Evolutionary conservation across 2,113 vertebrate genomes (phyloP), one percentile per base, ranked within the genome.

Genomic region (Camelus bactrianus): DNA sequence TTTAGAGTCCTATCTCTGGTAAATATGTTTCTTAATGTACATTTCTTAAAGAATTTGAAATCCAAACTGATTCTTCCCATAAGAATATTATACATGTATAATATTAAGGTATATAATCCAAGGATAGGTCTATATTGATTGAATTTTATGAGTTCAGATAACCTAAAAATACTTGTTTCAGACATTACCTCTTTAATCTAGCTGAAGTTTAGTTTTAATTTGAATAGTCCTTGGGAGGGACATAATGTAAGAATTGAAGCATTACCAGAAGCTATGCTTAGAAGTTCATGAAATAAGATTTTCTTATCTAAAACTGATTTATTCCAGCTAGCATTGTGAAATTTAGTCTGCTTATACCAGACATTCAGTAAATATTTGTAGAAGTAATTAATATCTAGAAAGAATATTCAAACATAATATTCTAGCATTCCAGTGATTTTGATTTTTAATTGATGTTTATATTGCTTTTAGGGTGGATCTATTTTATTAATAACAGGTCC

Each of bases 401-500:
- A 93, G 73, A 91, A 91, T 80, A 50, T 75, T 69, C 3, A 81
- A 52, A 92, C 54, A 22, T 80, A 42, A 24, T 91, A 86, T 62
- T 90, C 4, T 93, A 46, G 9, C 30, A 79, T 91, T 93, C n/a
- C 19, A 1, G 13, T 38, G 32, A 69, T 60, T 86, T 84, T 64
- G 22, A 62, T 48, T 94, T 60, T 62, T 94, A 79, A 86, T 81
- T 85, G 35, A 52, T 96, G 0, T 96, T 94, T 95, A 28, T 97
- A 58, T 93, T 96, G 72, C 15, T 98, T 94, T 64, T 98, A 99
- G 99, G 98, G 98, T 85, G 99, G 99, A 22, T 98, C 98, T 83
- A 56, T 99, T 92, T 95, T 99, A 94, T 97, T 99, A 91, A 97
- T 99, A 67, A 99, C 99, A 3, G 99, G 99, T 76, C 99, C 99